phyloP scores from a whole-genome alignment of 92 coral and sea anemone species.

The Blastomussa wellsi region DNA sequence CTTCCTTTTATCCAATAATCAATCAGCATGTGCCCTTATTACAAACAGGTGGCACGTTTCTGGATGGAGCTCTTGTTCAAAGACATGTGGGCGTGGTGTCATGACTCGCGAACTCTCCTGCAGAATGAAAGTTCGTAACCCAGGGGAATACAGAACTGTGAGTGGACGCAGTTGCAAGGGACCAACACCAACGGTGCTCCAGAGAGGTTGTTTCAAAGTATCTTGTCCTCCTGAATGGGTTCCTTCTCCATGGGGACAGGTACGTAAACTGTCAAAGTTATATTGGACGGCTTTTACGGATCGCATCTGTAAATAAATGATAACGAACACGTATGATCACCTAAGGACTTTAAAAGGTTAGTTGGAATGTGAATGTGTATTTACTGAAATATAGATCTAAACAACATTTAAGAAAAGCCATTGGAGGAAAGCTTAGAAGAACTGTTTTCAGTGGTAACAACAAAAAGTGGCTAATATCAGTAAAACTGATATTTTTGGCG shows the following conservation, averaged over 20 bases:
- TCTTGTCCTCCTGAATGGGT: slow-evolving; percentile 28
- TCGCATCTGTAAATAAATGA: too few species aligned
- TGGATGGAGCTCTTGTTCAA: slow-evolving; percentile 35
- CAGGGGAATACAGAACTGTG: background rate
- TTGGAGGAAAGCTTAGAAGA: too few species aligned
- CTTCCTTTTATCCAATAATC: too few species aligned
- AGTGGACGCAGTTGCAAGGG: background rate
- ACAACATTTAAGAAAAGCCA: too few species aligned
- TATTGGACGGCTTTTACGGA: background rate
- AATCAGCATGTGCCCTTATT: background rate
- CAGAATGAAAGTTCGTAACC: slow-evolving; percentile 20
- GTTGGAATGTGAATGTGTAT: too few species aligned
- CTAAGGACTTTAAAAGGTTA: too few species aligned
- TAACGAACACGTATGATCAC: too few species aligned
- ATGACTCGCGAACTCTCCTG: slow-evolving; percentile 3
- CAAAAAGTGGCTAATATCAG: too few species aligned
- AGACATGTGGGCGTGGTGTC: slow-evolving; percentile 24
- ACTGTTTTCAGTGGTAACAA: too few species aligned
- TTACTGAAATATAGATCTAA: too few species aligned
- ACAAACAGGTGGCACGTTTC: slow-evolving; percentile 25
- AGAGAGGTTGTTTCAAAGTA: background rate
- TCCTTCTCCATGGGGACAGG: slow-evolving; percentile 30
- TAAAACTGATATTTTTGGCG: too few species aligned
- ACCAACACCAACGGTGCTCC: background rate
- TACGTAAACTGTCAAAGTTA: background rate